Evolutionary conservation across 2,888 invertebrate genomes (phyloP).

Genomic region (Eledona agricola): DNA sequence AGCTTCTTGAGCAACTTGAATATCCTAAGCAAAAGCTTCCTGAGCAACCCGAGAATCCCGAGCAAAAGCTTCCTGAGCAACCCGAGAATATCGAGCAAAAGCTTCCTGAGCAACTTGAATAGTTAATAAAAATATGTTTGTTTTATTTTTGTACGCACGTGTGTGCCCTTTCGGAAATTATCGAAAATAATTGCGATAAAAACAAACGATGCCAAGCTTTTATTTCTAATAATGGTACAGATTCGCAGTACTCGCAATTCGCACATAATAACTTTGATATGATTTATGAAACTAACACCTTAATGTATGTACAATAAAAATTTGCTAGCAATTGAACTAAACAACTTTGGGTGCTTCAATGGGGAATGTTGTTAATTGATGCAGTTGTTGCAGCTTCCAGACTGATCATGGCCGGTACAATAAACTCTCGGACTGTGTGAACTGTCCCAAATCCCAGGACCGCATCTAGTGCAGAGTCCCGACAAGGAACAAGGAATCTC

Average conservation of each 20-base stretch:
- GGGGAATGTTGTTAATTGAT: too few species aligned
- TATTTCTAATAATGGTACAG: constrained; percentile 25
- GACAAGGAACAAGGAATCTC: constrained; percentile 90
- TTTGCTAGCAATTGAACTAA: constrained; percentile 5
- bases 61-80: too few species aligned
- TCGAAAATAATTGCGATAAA: too few species aligned
- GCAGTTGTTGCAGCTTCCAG: constrained; percentile 48
- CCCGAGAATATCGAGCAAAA: too few species aligned
- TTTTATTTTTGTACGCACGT: too few species aligned
- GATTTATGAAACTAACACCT: constrained; percentile 7
- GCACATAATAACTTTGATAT: constrained; percentile 19
- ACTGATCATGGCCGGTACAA: constrained; percentile 74
- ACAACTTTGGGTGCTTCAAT: too few species aligned
- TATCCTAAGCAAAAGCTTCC: too few species aligned
- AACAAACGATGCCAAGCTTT: constrained; percentile 32
- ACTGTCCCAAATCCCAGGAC: constrained; percentile 95
- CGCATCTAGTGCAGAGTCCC: constrained; percentile 87
- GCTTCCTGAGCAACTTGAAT: too few species aligned
- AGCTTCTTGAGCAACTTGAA: too few species aligned
- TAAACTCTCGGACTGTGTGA: constrained; percentile 88
- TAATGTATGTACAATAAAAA: constrained; percentile 17
- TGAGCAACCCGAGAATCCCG: too few species aligned
- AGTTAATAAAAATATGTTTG: too few species aligned
- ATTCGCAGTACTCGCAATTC: constrained; percentile 13
- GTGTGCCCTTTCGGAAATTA: too few species aligned